These are phyloP conservation scores for Pomatorhinus ruficollis DNA, from an alignment of 2,113 vertebrate species.

Conservation along the genomic window DNA sequence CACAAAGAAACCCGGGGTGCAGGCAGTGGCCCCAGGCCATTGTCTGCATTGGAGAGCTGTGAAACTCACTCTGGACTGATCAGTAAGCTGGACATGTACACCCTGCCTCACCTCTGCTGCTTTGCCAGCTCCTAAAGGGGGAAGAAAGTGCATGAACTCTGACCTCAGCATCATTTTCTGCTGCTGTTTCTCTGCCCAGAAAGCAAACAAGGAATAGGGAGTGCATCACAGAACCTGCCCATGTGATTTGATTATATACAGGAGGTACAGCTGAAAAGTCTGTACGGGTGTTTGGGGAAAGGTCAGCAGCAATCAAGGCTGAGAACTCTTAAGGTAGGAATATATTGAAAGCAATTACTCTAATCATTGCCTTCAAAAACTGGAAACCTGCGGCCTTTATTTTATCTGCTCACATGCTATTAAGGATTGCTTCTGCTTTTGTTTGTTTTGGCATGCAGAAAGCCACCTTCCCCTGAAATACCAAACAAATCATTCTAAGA, in stretches of 20 bases:
- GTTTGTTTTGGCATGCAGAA: not conserved
- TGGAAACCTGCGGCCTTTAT: not conserved
- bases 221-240: not conserved
- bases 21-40: not conserved
- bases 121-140: not conserved
- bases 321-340: not conserved
- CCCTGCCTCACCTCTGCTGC: fast-evolving
- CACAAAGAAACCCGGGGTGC: not conserved
- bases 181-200: not conserved
- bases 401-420: not conserved
- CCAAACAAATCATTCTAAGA: not conserved
- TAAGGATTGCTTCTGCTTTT: not conserved
- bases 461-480: not conserved
- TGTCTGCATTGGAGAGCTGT: not conserved
- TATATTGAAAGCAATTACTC: not conserved
- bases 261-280: not conserved
- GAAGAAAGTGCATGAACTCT: not conserved
- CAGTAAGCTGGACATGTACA: not conserved
- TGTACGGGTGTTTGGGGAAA: not conserved
- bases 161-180: not conserved
- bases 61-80: not conserved
- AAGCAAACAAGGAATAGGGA: not conserved
- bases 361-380: not conserved
- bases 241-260: not conserved
- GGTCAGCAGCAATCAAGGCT: not conserved